Percentiles rank a stretch among this genome's conserved stretches.
Conservation (phyloP, 2,797 vertebrate genomes). For the Gadopsis marmoratus region DNA sequence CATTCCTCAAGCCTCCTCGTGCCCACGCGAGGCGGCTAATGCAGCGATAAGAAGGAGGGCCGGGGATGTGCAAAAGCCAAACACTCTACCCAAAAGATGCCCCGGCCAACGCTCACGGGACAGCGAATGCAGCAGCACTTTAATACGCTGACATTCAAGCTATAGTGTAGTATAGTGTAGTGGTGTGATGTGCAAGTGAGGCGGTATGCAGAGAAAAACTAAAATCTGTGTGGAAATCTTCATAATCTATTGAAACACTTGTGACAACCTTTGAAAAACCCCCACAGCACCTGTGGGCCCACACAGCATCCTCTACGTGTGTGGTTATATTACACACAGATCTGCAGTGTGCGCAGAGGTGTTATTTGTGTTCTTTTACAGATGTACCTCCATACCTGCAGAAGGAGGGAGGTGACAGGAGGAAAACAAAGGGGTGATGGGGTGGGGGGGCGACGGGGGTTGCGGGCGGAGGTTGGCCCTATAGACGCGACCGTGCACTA, state of each 20-base stretch:
- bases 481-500: slow-evolving; percentile 38
- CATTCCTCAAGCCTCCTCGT: slow-evolving; percentile 71
- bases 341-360: background rate
- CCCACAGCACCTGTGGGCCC: slow-evolving; percentile 18
- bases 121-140: slow-evolving; percentile 25
- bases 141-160: slow-evolving; percentile 6
- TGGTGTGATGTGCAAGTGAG: slow-evolving; percentile 24
- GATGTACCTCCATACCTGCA: slow-evolving; percentile 33
- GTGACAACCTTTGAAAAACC: slow-evolving; percentile 35
- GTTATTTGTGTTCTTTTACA: slow-evolving; percentile 4
- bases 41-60: slow-evolving; percentile 71
- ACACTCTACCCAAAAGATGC: slow-evolving; percentile 35
- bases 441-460: background rate
- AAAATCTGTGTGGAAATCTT: slow-evolving; percentile 42
- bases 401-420: slow-evolving; percentile 38
- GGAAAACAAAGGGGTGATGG: slow-evolving; percentile 33
- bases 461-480: slow-evolving; percentile 42
- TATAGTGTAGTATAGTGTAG: background rate
- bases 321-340: slow-evolving; percentile 9
- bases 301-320: slow-evolving; percentile 11
- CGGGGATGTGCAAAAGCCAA: slow-evolving; percentile 46
- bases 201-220: slow-evolving; percentile 21
- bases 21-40: slow-evolving; percentile 74
- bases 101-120: slow-evolving; percentile 32
- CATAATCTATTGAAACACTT: slow-evolving; percentile 40